These are phyloP conservation scores for Zaprionus tsacasi DNA, from an alignment of 1,140 invertebrate species.

Conservation along the genomic window DNA sequence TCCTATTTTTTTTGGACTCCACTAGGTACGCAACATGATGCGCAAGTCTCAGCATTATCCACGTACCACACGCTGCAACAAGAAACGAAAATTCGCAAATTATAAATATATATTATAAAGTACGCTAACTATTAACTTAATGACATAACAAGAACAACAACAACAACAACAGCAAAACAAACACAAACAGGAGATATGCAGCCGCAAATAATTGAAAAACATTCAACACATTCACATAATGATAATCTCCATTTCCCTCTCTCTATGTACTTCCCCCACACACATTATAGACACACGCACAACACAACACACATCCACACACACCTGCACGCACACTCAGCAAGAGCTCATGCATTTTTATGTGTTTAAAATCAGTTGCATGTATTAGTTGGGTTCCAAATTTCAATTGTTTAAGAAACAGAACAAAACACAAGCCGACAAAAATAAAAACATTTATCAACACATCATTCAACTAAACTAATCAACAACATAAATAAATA, in stretches of 20 bases:
- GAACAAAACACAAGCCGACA: not conserved
- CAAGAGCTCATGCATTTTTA: slow-evolving; percentile 3
- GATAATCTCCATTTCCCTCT: not conserved
- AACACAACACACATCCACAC: not conserved
- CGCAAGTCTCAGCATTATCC: slow-evolving; percentile 63
- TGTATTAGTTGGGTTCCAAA: slow-evolving; percentile 22
- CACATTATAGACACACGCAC: not conserved
- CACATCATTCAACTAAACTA: slow-evolving; percentile 54
- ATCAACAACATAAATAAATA: slow-evolving; percentile 49
- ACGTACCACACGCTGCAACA: slow-evolving; percentile 73
- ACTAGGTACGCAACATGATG: slow-evolving; percentile 83
- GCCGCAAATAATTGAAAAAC: slow-evolving; percentile 44
- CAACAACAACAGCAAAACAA: slow-evolving; percentile 34
- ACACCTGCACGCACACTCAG: slow-evolving; percentile 1
- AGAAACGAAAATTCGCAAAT: slow-evolving; percentile 76
- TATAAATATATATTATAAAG: slow-evolving; percentile 82
- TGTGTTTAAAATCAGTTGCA: slow-evolving; percentile 26
- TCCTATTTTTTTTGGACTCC: not conserved
- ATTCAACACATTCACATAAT: slow-evolving; percentile 4
- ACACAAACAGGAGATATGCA: not conserved
- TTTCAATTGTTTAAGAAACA: slow-evolving; percentile 7
- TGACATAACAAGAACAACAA: slow-evolving; percentile 32
- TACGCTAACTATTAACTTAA: slow-evolving; percentile 79
- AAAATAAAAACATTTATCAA: slow-evolving; percentile 33
- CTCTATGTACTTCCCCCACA: not conserved